Base-by-base conservation (phyloP, 2,113 vertebrate genomes). In the Trogon surrucura region DNA sequence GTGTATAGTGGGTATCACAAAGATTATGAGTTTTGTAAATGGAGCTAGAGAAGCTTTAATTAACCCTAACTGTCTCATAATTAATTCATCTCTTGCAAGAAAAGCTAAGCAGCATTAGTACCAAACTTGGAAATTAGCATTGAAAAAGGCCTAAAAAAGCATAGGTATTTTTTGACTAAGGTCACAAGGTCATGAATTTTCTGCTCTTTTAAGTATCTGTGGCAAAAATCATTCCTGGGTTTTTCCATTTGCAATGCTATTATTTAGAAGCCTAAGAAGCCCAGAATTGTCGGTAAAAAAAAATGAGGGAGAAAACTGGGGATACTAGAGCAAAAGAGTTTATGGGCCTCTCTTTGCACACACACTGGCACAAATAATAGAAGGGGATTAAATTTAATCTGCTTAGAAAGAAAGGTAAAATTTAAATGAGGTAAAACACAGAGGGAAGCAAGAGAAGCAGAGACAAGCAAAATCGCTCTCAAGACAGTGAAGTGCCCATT, bases 381-480 rank as follows among this genome's bases (percentile, higher is more conserved):
- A 74, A 75, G 20, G 86, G 80, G n/a, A 93, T 93, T 89, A 91
- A 67, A 88, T 54, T 72, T 85, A 86, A 92, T 85, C 65, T 94
- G 14, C 51, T 89, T 70, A 85, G 85, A 95, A 88, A 86, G 61
- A 73, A 47, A 50, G 34, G 22, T 36, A 95, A 95, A 54, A 91
- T 80, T 94, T 92, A 96, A 95, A 91, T 72, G 27, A 89, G 21
- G 6, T n/a, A 91, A 96, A 90, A 71, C 22, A 48, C 69, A 92
- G 57, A 70, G 44, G 34, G 36, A 84, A 94, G 61, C 25, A 80
- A 87, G 61, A 91, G 66, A 86, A 77, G 18, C 41, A 89, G 82
- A 87, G 25, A 53, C 60, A 91, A 93, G 58, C 29, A 89, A 91
- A 95, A 93, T 64, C 50, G 47, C 32, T 80, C 67, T 88, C 41